phyloP scores from a whole-genome alignment of 2,888 invertebrate genomes.

The Beris morrisii region DNA sequence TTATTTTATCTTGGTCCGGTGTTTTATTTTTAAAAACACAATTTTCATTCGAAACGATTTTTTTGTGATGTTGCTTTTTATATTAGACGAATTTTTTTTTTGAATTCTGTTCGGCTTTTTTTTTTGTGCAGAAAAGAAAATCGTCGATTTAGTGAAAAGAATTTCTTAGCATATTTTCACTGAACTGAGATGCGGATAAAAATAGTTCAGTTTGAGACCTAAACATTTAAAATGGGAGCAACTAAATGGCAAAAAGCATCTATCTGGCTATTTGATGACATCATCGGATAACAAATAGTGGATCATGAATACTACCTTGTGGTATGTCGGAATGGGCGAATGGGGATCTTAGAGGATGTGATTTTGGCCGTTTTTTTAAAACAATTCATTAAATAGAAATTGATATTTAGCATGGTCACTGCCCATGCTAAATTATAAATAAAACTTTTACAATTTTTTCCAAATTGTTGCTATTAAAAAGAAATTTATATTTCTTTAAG shows the following conservation, averaged over 20 bases:
- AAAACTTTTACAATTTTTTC: too few species aligned
- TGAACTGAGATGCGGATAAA: too few species aligned
- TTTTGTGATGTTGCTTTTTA: not conserved
- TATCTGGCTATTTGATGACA: slow-evolving; percentile 11
- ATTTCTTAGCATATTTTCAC: too few species aligned
- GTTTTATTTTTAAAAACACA: slow-evolving; percentile 8
- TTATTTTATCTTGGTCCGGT: slow-evolving; percentile 1
- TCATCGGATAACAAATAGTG: slow-evolving; percentile 27
- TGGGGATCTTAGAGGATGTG: too few species aligned
- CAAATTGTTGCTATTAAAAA: too few species aligned
- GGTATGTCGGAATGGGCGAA: slow-evolving; percentile 4
- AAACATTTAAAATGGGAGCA: slow-evolving; percentile 21
- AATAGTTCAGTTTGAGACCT: too few species aligned
- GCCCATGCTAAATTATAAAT: too few species aligned
- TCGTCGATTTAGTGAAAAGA: too few species aligned
- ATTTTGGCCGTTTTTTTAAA: too few species aligned
- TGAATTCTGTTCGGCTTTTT: not conserved
- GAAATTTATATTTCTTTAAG: too few species aligned
- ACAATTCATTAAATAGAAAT: not conserved
- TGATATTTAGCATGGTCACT: not conserved
- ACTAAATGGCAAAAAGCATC: not conserved
- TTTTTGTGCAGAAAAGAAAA: slow-evolving; percentile 1
- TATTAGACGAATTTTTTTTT: not conserved
- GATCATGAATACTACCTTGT: slow-evolving; percentile 20
- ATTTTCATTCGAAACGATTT: slow-evolving; percentile 5